Conservation (phyloP, 1,140 invertebrate species). For the Atta cephalotes region DNA sequence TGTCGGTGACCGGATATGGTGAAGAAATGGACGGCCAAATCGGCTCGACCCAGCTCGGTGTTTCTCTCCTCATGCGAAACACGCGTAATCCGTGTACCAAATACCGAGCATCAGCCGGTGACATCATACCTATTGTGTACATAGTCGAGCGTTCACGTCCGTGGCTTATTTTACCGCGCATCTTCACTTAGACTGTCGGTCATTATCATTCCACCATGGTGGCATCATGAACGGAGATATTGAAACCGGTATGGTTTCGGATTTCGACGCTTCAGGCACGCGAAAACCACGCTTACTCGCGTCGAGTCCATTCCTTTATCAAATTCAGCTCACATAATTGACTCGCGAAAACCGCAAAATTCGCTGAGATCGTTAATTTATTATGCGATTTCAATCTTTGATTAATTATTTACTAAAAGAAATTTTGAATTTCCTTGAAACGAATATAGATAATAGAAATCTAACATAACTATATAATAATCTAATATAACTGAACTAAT, state of each 20-base stretch:
- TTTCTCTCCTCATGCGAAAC: constrained; percentile 79
- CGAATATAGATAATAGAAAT: neutral
- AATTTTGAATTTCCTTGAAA: neutral
- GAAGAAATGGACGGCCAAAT: constrained; percentile 77
- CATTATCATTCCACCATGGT: constrained; percentile 44
- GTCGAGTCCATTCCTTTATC: neutral
- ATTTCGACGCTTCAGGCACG: constrained; percentile 1
- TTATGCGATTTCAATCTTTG: neutral
- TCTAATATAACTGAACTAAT: no score
- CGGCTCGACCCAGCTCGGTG: constrained; percentile 55
- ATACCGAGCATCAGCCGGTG: constrained; percentile 79
- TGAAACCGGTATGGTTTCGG: constrained; percentile 38
- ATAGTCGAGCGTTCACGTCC: constrained; percentile 33
- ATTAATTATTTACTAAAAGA: neutral
- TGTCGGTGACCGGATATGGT: constrained; percentile 80
- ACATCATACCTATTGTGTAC: constrained; percentile 78
- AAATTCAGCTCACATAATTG: neutral
- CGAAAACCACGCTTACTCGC: neutral
- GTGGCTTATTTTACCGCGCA: constrained; percentile 40
- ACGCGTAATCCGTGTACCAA: constrained; percentile 81
- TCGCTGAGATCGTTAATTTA: neutral
- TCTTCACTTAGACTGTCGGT: constrained; percentile 21
- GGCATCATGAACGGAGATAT: constrained; percentile 37
- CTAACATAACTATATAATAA: no score
- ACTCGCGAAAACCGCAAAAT: neutral